Base-by-base conservation (phyloP, 2,113 vertebrate genomes). In the Pyrgilauda ruficollis region DNA sequence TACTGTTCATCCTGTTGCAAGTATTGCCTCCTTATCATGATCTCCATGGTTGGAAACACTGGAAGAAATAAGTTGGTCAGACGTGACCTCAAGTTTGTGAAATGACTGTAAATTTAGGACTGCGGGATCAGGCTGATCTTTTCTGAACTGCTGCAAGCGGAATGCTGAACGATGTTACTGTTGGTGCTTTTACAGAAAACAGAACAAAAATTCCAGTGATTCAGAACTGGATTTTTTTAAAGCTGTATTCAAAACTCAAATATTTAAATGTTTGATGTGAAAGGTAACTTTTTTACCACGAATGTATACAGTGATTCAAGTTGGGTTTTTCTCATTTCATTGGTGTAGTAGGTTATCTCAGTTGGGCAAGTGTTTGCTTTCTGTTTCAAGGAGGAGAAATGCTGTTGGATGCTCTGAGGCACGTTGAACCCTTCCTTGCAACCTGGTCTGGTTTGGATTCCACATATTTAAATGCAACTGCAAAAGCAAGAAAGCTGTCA, bases 141-240 rank as follows among this genome's bases (percentile, higher is more conserved):
- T 90, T 93, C 78, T 94, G 89, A 91, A 52, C 18, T 15, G 56
- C 49, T 86, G 44, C 89, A 82, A 84, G 82, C 13, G 15, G 66
- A 96, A 88, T 96, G 82, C 94, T 96, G 88, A 98, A 78, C 4
- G 35, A 28, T 95, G 95, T 91, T 95, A 90, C 93, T 97, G 70
- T 93, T 96, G 87, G 86, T 97, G 81, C 96, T 97, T 97, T 98
- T 97, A 97, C 97, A 98, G 97, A 97, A 98, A 98, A 97, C 88
- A 96, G 91, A 98, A 91, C 95, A 97, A 98, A 98, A 98, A 96
- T 97, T 96, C 96, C 96, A 97, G 68, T 98, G 97, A 98, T 98
- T 98, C 97, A 98, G 92, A 98, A 96, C 94, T 97, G 86, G 85
- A 70, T 95, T 96, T 94, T 94, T 95, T 94, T 37, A 72, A 94